Conservation (phyloP, 1,140 invertebrate genomes). For the Drosophila nigromelanica region DNA sequence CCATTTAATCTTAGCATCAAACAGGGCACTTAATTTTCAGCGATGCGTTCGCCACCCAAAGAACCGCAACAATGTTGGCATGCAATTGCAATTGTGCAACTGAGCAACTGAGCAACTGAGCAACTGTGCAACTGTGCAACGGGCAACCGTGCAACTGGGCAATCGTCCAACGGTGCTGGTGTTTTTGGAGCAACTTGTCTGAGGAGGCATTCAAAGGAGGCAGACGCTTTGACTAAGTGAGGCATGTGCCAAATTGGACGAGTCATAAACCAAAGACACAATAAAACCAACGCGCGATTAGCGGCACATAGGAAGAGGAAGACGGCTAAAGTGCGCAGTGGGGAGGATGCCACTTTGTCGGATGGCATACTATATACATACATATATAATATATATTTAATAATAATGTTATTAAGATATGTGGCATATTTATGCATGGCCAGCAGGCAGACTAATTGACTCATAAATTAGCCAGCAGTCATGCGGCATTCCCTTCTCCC, state of each 20-base stretch:
- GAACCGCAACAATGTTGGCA: conserved; percentile 48
- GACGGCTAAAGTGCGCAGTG: no score
- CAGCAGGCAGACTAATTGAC: conserved; percentile 72
- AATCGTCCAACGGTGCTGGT: conserved; percentile 24
- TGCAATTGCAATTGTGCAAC: conserved; percentile 13
- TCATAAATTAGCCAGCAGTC: conserved; percentile 68
- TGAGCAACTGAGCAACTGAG: conserved; percentile 6
- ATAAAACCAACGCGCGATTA: conserved; percentile 58
- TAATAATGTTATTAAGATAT: conserved; percentile 57
- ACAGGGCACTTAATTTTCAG: conserved; percentile 64
- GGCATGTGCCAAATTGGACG: conserved; percentile 53
- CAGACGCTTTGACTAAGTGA: conserved; percentile 3
- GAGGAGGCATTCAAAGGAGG: no score
- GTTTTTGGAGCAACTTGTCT: conserved; percentile 12
- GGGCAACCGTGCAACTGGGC: no score
- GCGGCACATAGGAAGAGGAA: no score
- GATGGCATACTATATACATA: background rate
- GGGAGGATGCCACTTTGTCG: background rate
- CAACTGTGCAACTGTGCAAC: no score
- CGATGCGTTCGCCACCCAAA: conserved; percentile 56
- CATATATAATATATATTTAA: background rate
- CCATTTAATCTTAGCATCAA: conserved; percentile 57
- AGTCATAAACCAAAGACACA: conserved; percentile 76
- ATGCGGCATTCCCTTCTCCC: background rate
- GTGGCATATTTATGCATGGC: conserved; percentile 56